Percentiles rank a stretch among this genome's conserved stretches.
Conservation (phyloP, 2,797 vertebrate species). For the Buceros bicornis region DNA sequence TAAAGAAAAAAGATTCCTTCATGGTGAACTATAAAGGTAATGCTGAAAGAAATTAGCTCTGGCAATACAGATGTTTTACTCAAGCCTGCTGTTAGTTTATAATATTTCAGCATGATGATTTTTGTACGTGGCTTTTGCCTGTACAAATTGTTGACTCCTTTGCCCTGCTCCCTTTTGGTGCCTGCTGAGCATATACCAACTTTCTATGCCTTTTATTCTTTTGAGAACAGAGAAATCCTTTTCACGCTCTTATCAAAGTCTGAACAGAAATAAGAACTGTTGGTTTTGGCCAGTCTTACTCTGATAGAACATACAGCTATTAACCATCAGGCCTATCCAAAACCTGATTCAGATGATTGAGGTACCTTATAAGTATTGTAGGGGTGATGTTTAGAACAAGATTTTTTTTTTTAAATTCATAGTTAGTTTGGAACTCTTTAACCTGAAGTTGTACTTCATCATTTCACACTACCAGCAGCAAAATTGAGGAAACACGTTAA, state of each 20-base stretch:
- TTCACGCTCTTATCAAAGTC: neutral
- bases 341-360: neutral
- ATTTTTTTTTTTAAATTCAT: neutral
- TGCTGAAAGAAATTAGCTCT: neutral
- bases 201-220: neutral
- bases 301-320: too few species aligned
- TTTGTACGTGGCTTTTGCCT: constrained; percentile 1
- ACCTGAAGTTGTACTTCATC: neutral
- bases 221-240: neutral
- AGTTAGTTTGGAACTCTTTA: neutral
- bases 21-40: constrained; percentile 1
- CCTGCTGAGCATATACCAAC: neutral
- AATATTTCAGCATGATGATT: constrained; percentile 1
- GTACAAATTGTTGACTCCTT: neutral
- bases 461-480: neutral
- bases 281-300: neutral
- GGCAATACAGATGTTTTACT: neutral
- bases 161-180: fast-evolving
- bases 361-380: neutral
- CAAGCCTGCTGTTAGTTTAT: neutral
- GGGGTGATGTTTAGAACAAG: neutral
- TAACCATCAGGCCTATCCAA: neutral
- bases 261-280: neutral
- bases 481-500: neutral
- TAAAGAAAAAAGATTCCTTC: neutral